phyloP scores from a whole-genome alignment of 2,888 invertebrate genomes.

The Caenorhabditis uteleia region DNA sequence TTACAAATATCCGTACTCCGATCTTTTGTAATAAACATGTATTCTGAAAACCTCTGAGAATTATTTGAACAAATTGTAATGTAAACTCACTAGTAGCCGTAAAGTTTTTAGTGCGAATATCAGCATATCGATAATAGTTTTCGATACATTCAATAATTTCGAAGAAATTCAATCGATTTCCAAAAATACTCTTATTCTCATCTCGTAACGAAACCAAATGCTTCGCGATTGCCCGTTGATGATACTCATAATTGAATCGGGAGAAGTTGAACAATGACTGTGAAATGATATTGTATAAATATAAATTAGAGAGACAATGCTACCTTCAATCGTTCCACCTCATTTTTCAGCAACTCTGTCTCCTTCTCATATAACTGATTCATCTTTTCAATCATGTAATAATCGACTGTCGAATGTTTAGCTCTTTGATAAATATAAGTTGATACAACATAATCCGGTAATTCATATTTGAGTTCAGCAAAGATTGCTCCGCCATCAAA shows the following conservation, averaged over 20 bases:
- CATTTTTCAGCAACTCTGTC: constrained; percentile 10
- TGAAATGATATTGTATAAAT: too few relatives aligned
- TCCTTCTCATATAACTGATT: constrained; percentile 27
- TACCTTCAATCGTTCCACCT: constrained; percentile 13
- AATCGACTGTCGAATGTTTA: constrained; percentile 21
- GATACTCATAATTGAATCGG: constrained; percentile 1
- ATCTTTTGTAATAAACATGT: too few relatives aligned
- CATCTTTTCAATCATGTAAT: constrained; percentile 31
- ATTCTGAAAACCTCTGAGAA: too few relatives aligned
- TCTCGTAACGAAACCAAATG: neutral
- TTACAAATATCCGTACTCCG: too few relatives aligned
- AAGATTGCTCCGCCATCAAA: constrained; percentile 31
- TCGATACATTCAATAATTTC: neutral
- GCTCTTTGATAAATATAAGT: constrained; percentile 31
- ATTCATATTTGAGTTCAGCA: constrained; percentile 14
- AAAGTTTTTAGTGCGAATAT: too few relatives aligned
- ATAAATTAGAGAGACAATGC: too few relatives aligned
- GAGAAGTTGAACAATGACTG: neutral
- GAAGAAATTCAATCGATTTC: neutral
- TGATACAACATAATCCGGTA: constrained; percentile 22
- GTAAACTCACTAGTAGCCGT: too few relatives aligned
- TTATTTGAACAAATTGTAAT: too few relatives aligned
- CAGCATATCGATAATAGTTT: too few relatives aligned
- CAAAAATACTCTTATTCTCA: neutral
- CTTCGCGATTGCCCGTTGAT: neutral